A percentile compares a stretch with the other conserved stretches of the same genome.
These are phyloP conservation scores for Serilophus lunatus DNA, from an alignment of 2,113 vertebrate species.

Conservation along the genomic window DNA sequence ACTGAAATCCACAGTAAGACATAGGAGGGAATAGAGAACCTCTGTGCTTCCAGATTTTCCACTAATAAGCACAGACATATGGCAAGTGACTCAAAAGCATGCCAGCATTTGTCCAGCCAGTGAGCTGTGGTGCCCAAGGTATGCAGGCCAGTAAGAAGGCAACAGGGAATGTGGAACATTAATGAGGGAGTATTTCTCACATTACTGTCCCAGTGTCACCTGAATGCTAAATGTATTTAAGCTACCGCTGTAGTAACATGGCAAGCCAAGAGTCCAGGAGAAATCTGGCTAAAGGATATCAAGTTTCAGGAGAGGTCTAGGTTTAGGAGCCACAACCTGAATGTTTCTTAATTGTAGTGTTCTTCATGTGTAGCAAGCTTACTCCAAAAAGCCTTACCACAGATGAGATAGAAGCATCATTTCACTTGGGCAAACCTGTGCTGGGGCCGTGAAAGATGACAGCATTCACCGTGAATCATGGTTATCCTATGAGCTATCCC, in stretches of 20 bases:
- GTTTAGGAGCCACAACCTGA: background rate
- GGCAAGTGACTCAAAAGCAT: background rate
- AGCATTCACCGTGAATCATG: background rate
- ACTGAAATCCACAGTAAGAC: background rate
- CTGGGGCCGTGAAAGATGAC: accelerated
- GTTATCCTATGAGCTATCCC: background rate
- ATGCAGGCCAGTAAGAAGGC: background rate
- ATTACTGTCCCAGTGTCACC: background rate
- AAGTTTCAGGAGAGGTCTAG: background rate
- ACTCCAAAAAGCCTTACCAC: background rate
- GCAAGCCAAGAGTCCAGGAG: background rate
- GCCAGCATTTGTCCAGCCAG: background rate
- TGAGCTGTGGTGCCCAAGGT: background rate
- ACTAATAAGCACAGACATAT: background rate
- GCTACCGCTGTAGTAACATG: background rate
- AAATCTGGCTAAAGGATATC: background rate
- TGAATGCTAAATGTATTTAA: background rate
- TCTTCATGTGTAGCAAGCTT: background rate
- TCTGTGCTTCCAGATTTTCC: background rate
- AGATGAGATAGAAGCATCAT: background rate
- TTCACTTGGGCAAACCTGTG: background rate
- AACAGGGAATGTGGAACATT: background rate
- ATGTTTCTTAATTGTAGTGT: background rate
- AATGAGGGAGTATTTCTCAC: background rate
- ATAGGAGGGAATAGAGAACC: background rate